Evolutionary conservation across 2,888 invertebrate species (phyloP).

Genomic region (Cenopis cana): DNA sequence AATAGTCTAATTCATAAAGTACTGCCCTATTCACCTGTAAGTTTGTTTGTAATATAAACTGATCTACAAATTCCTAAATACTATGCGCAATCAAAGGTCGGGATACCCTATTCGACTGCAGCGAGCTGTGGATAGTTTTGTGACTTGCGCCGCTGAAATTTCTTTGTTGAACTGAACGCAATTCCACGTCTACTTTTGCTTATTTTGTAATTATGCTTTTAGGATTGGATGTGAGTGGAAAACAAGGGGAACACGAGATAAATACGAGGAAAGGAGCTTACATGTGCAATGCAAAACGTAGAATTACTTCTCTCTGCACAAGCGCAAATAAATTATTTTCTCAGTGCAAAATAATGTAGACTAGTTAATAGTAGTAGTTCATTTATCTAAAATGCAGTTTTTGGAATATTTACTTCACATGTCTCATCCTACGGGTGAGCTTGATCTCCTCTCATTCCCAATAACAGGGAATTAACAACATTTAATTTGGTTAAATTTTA

Average conservation of each 20-base stretch:
- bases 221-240: background rate
- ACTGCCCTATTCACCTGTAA: too few species aligned
- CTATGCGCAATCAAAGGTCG: background rate
- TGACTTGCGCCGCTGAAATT: background rate
- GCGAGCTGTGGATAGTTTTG: background rate
- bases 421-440: background rate
- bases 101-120: background rate
- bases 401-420: background rate
- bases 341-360: background rate
- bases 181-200: slow-evolving; percentile 11
- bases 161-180: slow-evolving; percentile 11
- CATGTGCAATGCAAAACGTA: background rate
- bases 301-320: background rate
- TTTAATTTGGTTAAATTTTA: too few species aligned
- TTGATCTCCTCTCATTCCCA: background rate
- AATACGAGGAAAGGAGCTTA: background rate
- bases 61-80: background rate
- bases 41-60: background rate
- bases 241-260: background rate
- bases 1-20: background rate
- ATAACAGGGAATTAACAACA: too few species aligned
- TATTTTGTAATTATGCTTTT: slow-evolving; percentile 23
- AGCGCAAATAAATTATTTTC: background rate
- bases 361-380: background rate
- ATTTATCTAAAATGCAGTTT: background rate